phyloP scores from a whole-genome alignment of 2,113 vertebrate genomes.

The Eleginops maclovinus region DNA sequence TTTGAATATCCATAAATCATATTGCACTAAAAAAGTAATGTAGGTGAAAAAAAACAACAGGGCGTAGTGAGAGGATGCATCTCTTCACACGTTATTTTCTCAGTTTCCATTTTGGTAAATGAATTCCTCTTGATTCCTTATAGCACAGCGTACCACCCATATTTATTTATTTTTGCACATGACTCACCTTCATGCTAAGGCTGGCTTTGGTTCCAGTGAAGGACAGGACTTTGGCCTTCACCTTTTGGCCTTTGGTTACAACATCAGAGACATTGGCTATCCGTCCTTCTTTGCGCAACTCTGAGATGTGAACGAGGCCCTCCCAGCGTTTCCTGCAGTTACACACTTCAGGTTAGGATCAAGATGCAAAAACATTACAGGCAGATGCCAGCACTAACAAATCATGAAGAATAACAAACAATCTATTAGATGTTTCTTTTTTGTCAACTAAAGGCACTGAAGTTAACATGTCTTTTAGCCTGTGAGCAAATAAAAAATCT shows the following conservation, averaged over 20 bases:
- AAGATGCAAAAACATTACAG: background rate
- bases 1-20: too few relatives aligned
- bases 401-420: background rate
- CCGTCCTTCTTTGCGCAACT: slow-evolving; percentile 91
- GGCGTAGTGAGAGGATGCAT: background rate
- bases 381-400: background rate
- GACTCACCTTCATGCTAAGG: slow-evolving; percentile 94
- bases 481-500: too few relatives aligned
- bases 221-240: slow-evolving; percentile 94
- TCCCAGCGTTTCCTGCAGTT: slow-evolving; percentile 93
- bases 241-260: slow-evolving; percentile 94
- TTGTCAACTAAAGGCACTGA: background rate
- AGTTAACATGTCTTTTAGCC: too few relatives aligned
- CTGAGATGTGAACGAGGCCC: slow-evolving; percentile 94
- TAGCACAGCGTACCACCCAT: background rate
- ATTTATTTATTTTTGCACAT: too few relatives aligned
- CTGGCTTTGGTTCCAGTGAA: slow-evolving; percentile 96
- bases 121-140: background rate
- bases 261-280: slow-evolving; percentile 95
- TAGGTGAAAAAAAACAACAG: background rate
- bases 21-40: too few relatives aligned
- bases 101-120: background rate
- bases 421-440: background rate
- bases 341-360: background rate
- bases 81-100: background rate